Base-by-base conservation (phyloP, 53 echinoderm and acorn worm genomes). In the Patiria pectinifera region DNA sequence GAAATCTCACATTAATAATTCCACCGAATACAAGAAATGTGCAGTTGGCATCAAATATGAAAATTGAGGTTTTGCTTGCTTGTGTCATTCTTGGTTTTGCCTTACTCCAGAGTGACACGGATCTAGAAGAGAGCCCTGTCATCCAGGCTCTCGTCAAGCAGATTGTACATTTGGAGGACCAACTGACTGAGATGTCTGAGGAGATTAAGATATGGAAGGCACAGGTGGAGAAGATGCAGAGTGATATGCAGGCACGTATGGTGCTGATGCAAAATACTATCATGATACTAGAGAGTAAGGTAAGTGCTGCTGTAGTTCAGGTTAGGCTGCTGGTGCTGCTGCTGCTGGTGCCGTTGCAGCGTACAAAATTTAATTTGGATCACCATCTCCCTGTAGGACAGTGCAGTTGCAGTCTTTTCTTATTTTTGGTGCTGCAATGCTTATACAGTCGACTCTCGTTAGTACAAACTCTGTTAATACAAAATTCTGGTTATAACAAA, bases 241-340 rank as follows among this genome's bases (percentile, higher is more conserved):
- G 61, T 10, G 59, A 48, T 61, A 74, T 75, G 59, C 83, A 22
- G 45, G 85, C 89, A 35, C 85, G 81, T 35, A 74, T 91, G 45
- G 86, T 95, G 35, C 82, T 95, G 13, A 84, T 95, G 91, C 85
- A 95, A 75, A 93, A 93, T 66, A 92, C 76, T n/a, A 47, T 95
- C 9, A 91, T 48, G 12, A 44, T 95, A 3, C 23, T 91, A 43
- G 91, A 95, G 25, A 89, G 60, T 35, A 89, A 92, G 92, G 95
- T 94, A 21, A 63, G 83, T n/a, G 5, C 2, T 74, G 10, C 0
- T 35, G 35, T 35, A 35, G 35, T 35, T 35, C 35, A 35, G 35
- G 35, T 35, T 35, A 35, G 35, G 35, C 35, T 35, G 35, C 35
- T 35, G 35, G 0, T 35, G 35, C 35, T 35, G 35, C 35, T 35